Evolutionary conservation across 53 echinoderm and acorn worm species (phyloP).

Genomic region (Mesocentrotus franciscanus): DNA sequence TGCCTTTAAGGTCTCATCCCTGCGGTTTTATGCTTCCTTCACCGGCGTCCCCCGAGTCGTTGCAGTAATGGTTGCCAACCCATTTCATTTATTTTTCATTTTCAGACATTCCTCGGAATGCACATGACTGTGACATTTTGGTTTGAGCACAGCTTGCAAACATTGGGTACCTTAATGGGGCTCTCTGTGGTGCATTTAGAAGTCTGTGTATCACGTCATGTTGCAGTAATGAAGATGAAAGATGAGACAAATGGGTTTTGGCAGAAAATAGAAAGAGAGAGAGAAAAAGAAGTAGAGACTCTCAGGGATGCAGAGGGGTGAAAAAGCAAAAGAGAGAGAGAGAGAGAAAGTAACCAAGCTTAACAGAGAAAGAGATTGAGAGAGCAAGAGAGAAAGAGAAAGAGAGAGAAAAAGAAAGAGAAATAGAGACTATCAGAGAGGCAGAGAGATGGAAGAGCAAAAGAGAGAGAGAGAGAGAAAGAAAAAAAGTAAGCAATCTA

Average conservation of each 20-base stretch:
- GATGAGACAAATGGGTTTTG: background rate
- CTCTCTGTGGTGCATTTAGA: background rate
- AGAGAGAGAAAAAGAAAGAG: background rate
- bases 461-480: background rate
- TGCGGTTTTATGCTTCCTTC: background rate
- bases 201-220: background rate
- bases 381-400: background rate
- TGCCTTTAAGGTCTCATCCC: background rate
- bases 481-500: too few species aligned
- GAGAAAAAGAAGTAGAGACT: background rate
- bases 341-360: background rate
- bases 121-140: background rate
- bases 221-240: constrained; percentile 33
- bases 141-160: background rate
- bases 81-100: constrained; percentile 24
- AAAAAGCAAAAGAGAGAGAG: background rate
- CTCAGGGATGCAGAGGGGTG: background rate
- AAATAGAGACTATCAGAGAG: background rate
- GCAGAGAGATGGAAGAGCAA: background rate
- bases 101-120: background rate
- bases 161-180: background rate
- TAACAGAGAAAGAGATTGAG: background rate
- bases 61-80: background rate
- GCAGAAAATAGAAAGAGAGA: background rate
- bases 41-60: background rate